These are phyloP conservation scores for Centropus bengalensis DNA, from an alignment of 2,113 vertebrate species.

Conservation along the genomic window DNA sequence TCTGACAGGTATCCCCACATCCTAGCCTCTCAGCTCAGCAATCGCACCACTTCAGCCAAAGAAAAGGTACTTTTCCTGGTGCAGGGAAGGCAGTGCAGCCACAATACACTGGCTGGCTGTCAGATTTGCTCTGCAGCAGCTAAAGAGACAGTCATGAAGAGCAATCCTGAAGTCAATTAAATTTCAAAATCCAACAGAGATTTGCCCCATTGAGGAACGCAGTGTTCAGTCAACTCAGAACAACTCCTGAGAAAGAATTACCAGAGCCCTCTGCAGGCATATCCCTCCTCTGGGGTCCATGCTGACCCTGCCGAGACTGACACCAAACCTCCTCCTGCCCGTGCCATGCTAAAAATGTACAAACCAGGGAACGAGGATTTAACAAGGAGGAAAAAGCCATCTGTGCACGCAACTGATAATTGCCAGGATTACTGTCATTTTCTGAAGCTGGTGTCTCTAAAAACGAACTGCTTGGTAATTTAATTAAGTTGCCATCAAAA, in stretches of 20 bases:
- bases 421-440: conserved; percentile 56
- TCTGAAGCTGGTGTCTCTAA: conserved; percentile 55
- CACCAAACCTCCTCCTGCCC: not conserved
- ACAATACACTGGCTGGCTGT: fast-evolving
- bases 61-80: not conserved
- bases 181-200: not conserved
- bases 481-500: conserved; percentile 66
- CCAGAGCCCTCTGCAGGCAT: not conserved
- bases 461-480: conserved; percentile 66
- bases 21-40: not conserved
- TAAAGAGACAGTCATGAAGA: not conserved
- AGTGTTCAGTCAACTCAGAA: fast-evolving
- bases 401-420: conserved; percentile 59
- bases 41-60: fast-evolving
- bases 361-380: conserved; percentile 12
- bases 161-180: not conserved
- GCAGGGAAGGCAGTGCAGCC: fast-evolving
- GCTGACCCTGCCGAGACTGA: not conserved
- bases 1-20: fast-evolving
- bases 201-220: fast-evolving
- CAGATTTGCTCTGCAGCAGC: not conserved
- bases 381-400: conserved; percentile 56
- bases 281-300: fast-evolving
- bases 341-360: not conserved
- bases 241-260: not conserved